These are phyloP conservation scores for Drosophila kikkawai DNA, from an alignment of 1,140 invertebrate species.

Conservation along the genomic window DNA sequence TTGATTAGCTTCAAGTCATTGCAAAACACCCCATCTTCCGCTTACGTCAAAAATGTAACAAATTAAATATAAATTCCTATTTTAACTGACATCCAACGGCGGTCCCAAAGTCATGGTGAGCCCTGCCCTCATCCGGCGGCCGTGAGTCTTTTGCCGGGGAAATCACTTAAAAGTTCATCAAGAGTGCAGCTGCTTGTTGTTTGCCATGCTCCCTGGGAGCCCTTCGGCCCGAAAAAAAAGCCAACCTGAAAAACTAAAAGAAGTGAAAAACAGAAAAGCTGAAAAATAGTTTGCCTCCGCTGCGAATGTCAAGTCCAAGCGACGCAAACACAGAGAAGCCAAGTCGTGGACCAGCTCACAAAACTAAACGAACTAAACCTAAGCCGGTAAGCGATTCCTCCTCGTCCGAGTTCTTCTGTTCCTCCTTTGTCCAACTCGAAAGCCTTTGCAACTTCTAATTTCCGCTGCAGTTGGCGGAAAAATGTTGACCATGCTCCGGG, in stretches of 20 bases:
- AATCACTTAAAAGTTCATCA: constrained; percentile 78
- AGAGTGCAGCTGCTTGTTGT: constrained; percentile 50
- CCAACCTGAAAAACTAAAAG: constrained; percentile 17
- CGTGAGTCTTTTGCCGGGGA: constrained; percentile 44
- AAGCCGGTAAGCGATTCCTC: constrained; percentile 37
- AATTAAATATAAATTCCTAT: constrained; percentile 23
- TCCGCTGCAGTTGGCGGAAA: constrained; percentile 8
- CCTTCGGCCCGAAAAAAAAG: constrained; percentile 39
- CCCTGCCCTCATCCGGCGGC: constrained; percentile 25
- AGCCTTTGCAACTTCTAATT: constrained; percentile 7
- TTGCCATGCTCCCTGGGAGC: constrained; percentile 28
- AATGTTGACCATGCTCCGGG: constrained; percentile 18
- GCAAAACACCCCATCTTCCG: neutral
- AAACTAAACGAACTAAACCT: constrained; percentile 35
- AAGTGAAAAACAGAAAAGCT: constrained; percentile 25
- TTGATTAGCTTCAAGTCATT: neutral
- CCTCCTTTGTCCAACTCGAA: constrained; percentile 4
- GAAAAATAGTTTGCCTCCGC: constrained; percentile 36
- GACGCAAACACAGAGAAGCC: constrained; percentile 21
- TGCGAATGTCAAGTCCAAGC: constrained; percentile 46
- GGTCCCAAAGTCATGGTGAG: constrained; percentile 1
- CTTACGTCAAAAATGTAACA: neutral
- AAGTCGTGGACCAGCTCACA: constrained; percentile 16
- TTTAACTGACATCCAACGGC: constrained; percentile 9
- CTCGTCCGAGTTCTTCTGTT: neutral